phyloP scores from a whole-genome alignment of 2,888 invertebrate genomes.

The Hoplodrina ambigua region DNA sequence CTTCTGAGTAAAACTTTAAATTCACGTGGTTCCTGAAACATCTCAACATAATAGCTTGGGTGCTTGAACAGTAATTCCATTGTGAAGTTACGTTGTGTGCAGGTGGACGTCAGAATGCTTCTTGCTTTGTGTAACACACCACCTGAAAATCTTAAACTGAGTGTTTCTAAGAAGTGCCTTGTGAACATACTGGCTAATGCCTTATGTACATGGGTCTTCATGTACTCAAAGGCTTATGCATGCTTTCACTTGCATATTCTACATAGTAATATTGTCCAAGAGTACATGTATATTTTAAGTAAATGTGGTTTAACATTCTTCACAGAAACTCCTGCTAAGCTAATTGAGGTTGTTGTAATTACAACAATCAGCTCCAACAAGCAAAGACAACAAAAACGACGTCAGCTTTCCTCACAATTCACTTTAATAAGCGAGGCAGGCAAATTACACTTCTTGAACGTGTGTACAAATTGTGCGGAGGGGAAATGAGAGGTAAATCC shows the following conservation, averaged over 20 bases:
- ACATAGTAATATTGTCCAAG: constrained; percentile 23
- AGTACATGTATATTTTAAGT: constrained; percentile 1
- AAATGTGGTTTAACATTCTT: background rate
- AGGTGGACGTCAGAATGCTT: constrained; percentile 65
- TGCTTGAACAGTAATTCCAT: constrained; percentile 63
- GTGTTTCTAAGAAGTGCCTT: constrained; percentile 55
- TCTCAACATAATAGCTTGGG: constrained; percentile 55
- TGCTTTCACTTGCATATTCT: constrained; percentile 44
- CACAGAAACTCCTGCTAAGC: constrained; percentile 1
- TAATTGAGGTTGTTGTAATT: constrained; percentile 14
- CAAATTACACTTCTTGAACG: constrained; percentile 78
- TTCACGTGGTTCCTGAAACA: constrained; percentile 58
- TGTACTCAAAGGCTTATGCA: constrained; percentile 49
- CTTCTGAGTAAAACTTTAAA: constrained; percentile 55
- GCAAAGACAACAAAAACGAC: constrained; percentile 27
- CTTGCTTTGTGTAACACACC: constrained; percentile 66
- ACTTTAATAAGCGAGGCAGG: constrained; percentile 64
- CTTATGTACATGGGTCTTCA: constrained; percentile 36
- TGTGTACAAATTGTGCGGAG: constrained; percentile 84
- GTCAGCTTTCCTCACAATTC: constrained; percentile 54
- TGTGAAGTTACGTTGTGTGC: constrained; percentile 59
- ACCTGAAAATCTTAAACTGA: constrained; percentile 62
- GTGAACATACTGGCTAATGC: constrained; percentile 49
- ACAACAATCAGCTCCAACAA: constrained; percentile 14
- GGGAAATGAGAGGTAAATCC: constrained; percentile 85